phyloP scores from a whole-genome alignment of 2,113 vertebrate genomes.

The Greenwoodochromis staneri region DNA sequence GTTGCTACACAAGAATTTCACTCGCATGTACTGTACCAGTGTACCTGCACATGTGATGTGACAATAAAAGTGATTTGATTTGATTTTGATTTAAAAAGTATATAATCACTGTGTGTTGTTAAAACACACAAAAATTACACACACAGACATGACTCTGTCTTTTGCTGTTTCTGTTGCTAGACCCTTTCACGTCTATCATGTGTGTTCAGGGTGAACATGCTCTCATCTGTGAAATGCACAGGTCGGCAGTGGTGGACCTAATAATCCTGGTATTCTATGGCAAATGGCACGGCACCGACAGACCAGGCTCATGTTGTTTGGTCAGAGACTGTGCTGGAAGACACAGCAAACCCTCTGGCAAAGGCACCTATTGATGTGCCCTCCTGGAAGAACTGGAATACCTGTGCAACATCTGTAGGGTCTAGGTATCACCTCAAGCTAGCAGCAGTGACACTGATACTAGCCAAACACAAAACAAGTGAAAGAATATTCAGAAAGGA shows the following conservation, averaged over 20 bases:
- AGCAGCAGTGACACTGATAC: not conserved
- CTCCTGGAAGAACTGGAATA: not conserved
- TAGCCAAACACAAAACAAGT: not conserved
- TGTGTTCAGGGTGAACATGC: not conserved
- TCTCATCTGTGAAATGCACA: not conserved
- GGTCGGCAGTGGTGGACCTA: not conserved
- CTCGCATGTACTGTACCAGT: not conserved
- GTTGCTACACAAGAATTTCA: not conserved
- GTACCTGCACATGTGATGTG: not conserved
- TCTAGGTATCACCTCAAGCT: not conserved
- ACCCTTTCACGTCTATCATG: not conserved
- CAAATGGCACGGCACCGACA: not conserved
- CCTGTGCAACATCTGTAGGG: not conserved
- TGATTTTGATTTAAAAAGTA: not conserved
- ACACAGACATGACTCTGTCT: not conserved
- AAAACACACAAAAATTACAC: not conserved
- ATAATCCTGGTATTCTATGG: not conserved
- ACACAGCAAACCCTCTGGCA: not conserved
- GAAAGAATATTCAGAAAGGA: not conserved
- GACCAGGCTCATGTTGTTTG: accelerated
- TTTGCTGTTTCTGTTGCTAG: not conserved
- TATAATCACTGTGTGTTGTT: not conserved
- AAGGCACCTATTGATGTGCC: not conserved
- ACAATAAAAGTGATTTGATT: not conserved
- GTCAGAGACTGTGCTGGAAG: not conserved